Evolutionary conservation across 1,140 invertebrate species (phyloP), one percentile per base, ranked within the genome.

Genomic region (Calephelis nemesis): DNA sequence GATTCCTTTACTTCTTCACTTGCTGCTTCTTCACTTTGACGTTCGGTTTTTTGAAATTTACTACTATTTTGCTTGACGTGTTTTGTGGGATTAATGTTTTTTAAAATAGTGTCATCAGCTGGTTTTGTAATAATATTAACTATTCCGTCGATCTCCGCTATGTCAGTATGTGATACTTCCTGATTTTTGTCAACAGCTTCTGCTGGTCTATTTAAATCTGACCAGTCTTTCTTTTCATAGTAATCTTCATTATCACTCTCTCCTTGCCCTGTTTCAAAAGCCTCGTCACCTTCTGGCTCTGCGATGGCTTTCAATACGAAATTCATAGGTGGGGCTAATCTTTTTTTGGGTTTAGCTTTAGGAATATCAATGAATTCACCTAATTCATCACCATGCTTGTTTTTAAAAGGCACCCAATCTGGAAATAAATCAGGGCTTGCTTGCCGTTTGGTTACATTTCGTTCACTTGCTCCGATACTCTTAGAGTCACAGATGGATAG

Each of bases 361-460:
- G 72, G 48, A 11, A 80, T 76, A 48, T 77, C 75, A n/a, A 84
- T 70, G 47, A 91, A 88, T 63, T 91, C 86, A 54, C 83, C 86
- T 19, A 90, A 67, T 63, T 88, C 77, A 8, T 83, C 86, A n/a
- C 83, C 87, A 48, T 88, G 79, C 71, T 88, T 87, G 62, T 88
- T 90, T 70, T 87, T 87, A 54, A 90, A 90, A 0, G 87, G 88
- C 9, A 90, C 86, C 87, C 86, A 91, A 72, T 91, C 84, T 11
- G 88, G 88, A 68, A 77, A 88, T 42, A 90, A 76, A 30, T 87
- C 84, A 39, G 73, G 73, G 49, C 72, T 76, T 7, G 77, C 71
- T 64, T 82, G 76, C 71, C 82, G 80, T 79, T 87, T 87, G 6
- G 69, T 81, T 72, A 83, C 76, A 77, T 82, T 84, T 67, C 77